Conservation (phyloP, 1,140 invertebrate species). For the Odontomachus brunneus region DNA sequence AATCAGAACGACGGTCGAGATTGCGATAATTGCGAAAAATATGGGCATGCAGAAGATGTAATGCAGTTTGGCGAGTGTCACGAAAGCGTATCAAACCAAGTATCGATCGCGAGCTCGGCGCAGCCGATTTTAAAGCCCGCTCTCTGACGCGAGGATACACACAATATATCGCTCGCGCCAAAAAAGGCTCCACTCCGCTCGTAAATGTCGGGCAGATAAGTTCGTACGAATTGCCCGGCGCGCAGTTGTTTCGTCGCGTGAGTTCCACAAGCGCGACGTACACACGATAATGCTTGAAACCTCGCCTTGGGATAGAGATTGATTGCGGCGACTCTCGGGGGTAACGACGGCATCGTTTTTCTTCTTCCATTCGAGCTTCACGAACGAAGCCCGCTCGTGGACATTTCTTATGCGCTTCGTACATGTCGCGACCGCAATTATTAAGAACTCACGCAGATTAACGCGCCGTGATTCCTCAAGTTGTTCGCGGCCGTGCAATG, state of each 20-base stretch:
- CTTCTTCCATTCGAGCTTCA: conserved; percentile 14
- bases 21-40: not conserved
- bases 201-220: conserved; percentile 51
- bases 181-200: conserved; percentile 31
- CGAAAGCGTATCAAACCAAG: not conserved
- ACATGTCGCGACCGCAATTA: conserved; percentile 2
- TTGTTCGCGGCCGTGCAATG: not conserved
- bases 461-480: not conserved
- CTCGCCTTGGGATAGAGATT: conserved; percentile 40
- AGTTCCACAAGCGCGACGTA: conserved; percentile 47
- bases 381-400: not conserved
- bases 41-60: not conserved
- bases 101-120: not conserved
- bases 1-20: not conserved
- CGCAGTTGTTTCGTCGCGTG: conserved; percentile 44
- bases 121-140: not conserved
- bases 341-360: conserved; percentile 45
- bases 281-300: conserved; percentile 60
- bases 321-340: conserved; percentile 28
- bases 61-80: not conserved
- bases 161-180: conserved; percentile 36
- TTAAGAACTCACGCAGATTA: conserved; percentile 27
- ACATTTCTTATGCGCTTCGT: conserved; percentile 8
- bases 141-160: not conserved
- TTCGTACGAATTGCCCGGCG: conserved; percentile 51